Conservation (phyloP, 2,888 invertebrate genomes). For the Allacma fusca region DNA sequence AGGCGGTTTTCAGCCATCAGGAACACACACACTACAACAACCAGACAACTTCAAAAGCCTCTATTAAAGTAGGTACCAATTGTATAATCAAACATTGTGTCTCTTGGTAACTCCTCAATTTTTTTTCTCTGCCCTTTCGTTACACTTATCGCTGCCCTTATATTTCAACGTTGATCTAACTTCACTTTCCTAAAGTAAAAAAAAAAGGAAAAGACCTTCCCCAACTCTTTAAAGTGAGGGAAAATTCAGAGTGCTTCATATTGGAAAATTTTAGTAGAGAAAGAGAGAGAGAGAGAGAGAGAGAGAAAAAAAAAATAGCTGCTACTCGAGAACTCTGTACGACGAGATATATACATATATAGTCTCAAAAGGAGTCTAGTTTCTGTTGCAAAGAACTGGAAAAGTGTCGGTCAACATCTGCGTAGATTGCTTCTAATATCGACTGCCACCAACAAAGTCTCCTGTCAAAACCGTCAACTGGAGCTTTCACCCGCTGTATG, state of each 20-base stretch:
- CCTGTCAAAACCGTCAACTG: slow-evolving; percentile 30
- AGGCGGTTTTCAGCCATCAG: slow-evolving; percentile 2
- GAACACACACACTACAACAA: neutral
- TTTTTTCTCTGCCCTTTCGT: neutral
- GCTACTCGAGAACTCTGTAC: no score
- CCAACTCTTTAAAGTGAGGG: neutral
- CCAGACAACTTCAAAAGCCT: neutral
- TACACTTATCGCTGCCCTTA: neutral
- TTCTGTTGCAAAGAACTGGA: neutral
- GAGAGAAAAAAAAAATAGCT: neutral
- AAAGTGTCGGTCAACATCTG: slow-evolving; percentile 22
- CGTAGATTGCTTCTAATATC: slow-evolving; percentile 20
- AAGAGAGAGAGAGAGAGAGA: neutral
- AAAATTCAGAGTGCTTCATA: no score
- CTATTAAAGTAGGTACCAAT: neutral
- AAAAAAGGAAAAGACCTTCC: neutral
- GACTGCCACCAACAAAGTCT: slow-evolving; percentile 26
- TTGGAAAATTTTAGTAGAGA: no score
- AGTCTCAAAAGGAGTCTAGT: neutral
- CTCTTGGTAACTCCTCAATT: neutral
- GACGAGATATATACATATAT: no score
- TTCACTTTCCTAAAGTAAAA: neutral
- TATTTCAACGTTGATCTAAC: neutral
- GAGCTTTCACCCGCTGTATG: neutral
- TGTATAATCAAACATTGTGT: slow-evolving; percentile 14